Conservation (phyloP, 2,113 vertebrate species). For the Salvelinus alpinus region DNA sequence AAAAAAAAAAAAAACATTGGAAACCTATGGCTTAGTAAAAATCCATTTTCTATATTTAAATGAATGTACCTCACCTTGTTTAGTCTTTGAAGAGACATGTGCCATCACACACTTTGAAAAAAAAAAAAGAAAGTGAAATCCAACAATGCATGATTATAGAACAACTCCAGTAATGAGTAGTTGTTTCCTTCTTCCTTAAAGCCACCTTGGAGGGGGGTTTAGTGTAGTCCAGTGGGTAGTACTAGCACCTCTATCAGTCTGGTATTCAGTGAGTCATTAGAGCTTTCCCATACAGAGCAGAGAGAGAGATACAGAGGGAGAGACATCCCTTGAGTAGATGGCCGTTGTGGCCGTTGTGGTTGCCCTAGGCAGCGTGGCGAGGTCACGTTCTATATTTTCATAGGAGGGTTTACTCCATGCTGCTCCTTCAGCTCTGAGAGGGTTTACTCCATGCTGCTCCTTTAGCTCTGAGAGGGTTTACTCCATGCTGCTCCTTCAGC, state of each 20-base stretch:
- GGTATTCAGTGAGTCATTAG: neutral
- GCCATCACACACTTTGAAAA: neutral
- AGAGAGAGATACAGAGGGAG: neutral
- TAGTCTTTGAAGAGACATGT: neutral
- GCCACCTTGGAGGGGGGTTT: neutral
- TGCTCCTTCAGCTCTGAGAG: neutral
- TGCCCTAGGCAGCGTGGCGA: constrained; percentile 9
- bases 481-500: too few relatives aligned
- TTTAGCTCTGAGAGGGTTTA: too few relatives aligned
- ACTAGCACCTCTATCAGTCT: neutral
- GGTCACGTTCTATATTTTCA: constrained; percentile 56
- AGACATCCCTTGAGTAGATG: constrained; percentile 28
- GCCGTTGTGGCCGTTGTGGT: constrained; percentile 26
- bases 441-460: neutral
- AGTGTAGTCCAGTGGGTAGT: neutral
- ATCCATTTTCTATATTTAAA: constrained; percentile 71
- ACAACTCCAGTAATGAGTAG: constrained; percentile 49
- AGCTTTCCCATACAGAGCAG: neutral
- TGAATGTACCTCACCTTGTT: constrained; percentile 58
- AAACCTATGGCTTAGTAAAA: constrained; percentile 77
- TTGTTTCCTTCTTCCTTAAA: constrained; percentile 32
- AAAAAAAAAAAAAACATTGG: constrained; percentile 45
- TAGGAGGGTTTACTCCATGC: constrained; percentile 43
- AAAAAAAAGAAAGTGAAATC: constrained; percentile 22
- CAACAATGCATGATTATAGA: constrained; percentile 45